Percentiles rank a stretch among this genome's conserved stretches.
phyloP scores from a whole-genome alignment of 2,113 vertebrate species.

The Echinops telfairi region DNA sequence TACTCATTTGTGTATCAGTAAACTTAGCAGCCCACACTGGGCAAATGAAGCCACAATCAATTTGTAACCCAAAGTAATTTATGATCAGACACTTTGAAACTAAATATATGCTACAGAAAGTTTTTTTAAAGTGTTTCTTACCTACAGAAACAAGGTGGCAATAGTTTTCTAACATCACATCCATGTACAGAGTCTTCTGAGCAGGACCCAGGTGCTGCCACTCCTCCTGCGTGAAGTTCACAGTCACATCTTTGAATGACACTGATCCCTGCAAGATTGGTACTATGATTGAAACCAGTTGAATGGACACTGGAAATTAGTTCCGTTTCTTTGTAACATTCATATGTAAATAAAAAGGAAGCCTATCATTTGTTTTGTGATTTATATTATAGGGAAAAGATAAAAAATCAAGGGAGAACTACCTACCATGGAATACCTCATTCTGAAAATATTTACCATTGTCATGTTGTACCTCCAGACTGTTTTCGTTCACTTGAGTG shows the following conservation, averaged over 20 bases:
- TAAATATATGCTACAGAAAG: neutral
- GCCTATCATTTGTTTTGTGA: conserved; percentile 43
- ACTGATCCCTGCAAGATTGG: conserved; percentile 61
- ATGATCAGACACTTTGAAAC: neutral
- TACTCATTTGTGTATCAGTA: neutral
- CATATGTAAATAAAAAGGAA: conserved; percentile 36
- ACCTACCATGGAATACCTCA: neutral
- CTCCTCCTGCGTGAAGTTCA: conserved; percentile 76
- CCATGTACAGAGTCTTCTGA: conserved; percentile 77
- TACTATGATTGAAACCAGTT: conserved; percentile 9
- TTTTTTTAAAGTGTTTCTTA: conserved; percentile 47
- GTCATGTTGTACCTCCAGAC: neutral
- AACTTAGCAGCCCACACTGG: neutral
- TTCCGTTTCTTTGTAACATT: conserved; percentile 23
- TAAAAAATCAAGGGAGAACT: conserved; percentile 17
- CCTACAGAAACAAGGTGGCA: conserved; percentile 73
- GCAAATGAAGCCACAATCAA: conserved; percentile 7
- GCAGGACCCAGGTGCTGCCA: conserved; percentile 77
- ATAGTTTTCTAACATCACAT: conserved; percentile 81
- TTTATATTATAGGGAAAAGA: neutral
- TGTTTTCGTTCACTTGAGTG: neutral
- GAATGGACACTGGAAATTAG: neutral
- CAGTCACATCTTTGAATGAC: conserved; percentile 80
- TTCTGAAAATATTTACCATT: conserved; percentile 15
- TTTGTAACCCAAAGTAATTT: conserved; percentile 24